A percentile compares a stretch with the other conserved stretches of the same genome.
Conservation (phyloP, 1,140 invertebrate genomes). For the Plodia interpunctella region DNA sequence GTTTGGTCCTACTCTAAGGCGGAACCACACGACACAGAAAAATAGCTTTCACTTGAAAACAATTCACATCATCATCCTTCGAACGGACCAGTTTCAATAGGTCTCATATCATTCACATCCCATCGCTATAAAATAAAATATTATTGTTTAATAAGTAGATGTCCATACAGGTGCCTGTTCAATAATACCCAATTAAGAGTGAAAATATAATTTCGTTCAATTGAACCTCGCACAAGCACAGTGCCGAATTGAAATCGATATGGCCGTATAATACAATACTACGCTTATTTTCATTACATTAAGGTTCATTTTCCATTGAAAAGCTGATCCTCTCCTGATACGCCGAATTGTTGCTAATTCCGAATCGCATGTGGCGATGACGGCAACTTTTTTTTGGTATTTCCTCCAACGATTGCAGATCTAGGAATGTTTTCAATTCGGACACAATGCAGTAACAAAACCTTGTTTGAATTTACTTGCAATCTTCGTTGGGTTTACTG, state of each 20-base stretch:
- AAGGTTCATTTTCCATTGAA: slow-evolving; percentile 28
- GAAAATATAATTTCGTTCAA: slow-evolving; percentile 17
- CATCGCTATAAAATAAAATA: background rate
- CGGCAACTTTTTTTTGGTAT: slow-evolving; percentile 46
- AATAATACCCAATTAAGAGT: slow-evolving; percentile 16
- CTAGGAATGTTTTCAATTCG: slow-evolving; percentile 22
- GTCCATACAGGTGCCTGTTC: background rate
- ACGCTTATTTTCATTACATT: slow-evolving; percentile 12
- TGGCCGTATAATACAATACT: background rate
- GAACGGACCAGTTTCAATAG: too few relatives aligned
- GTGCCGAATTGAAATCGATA: slow-evolving; percentile 11
- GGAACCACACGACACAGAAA: too few relatives aligned
- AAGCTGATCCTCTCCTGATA: slow-evolving; percentile 28
- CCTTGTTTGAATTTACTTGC: background rate
- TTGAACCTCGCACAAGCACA: slow-evolving; percentile 11
- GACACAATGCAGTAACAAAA: background rate
- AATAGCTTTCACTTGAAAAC: too few relatives aligned
- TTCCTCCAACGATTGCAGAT: slow-evolving; percentile 33
- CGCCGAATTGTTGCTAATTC: slow-evolving; percentile 45
- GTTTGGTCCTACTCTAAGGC: too few relatives aligned
- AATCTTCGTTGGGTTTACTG: background rate
- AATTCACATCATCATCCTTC: too few relatives aligned
- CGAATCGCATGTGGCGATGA: slow-evolving; percentile 48
- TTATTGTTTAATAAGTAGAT: slow-evolving; percentile 6
- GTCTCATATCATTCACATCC: too few relatives aligned